Evolutionary conservation across 2,797 vertebrate species (phyloP), one percentile per base, ranked within the genome.

Genomic region (Harpagifer antarcticus): DNA sequence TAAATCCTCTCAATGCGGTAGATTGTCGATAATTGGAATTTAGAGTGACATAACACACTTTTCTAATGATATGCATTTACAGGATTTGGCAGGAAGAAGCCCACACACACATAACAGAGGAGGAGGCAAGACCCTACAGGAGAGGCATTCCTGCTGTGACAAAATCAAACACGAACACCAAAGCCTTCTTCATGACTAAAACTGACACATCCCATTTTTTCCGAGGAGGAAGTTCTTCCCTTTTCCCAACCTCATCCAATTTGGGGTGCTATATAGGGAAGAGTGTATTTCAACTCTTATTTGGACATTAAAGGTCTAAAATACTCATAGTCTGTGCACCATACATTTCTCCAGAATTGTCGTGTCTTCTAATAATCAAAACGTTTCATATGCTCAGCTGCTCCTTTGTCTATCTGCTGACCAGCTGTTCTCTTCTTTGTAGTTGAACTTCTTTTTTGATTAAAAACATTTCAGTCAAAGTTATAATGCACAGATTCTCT

Each of bases 91-190:
- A 79, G 65, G 49, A 72, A 66, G 74, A 86, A 64, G 68, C 45
- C 66, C 80, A 83, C 65, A 79, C 82, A 90, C 89, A 78, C 53
- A 66, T 48, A 78, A 81, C 71, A 78, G 68, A 71, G 56, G 72
- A 58, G 68, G 68, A 90, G 88, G 87, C 88, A 91, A 86, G 90
- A 92, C 81, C 53, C 79, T 82, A 88, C 93, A 92, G 79, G 89
- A 87, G 85, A 81, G 75, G 83, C 87, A 90, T 90, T 90, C 91
- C 86, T 90, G 86, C 83, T 83, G 82, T 60, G 74, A 77, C 66
- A 79, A 81, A 86, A 61, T 87, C 68, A 79, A 84, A 88, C 73
- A 78, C 3, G 13, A 76, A 68, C 66, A 59, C 62, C 9, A 57
- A 87, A 70, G 60, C 72, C 84, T 82, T 84, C 74, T 89, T 83